Percentiles rank a stretch among this genome's conserved stretches.
phyloP scores from a whole-genome alignment of 2,113 vertebrate species.

The Osmerus eperlanus region DNA sequence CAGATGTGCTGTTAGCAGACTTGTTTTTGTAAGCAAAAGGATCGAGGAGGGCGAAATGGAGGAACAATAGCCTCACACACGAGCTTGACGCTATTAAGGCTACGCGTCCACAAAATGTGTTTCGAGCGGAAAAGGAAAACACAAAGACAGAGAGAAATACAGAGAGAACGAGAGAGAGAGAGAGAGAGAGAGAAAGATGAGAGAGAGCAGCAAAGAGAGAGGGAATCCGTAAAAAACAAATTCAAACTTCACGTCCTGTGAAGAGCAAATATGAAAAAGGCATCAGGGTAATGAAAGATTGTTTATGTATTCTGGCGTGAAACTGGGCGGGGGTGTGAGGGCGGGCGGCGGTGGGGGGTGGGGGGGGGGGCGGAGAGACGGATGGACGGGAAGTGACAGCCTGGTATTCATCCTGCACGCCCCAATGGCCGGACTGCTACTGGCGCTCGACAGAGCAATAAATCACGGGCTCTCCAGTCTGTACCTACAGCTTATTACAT shows the following conservation, averaged over 20 bases:
- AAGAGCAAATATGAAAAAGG: constrained; percentile 94
- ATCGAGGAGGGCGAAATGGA: constrained; percentile 10
- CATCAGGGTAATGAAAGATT: constrained; percentile 99
- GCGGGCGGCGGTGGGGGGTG: constrained; percentile 66
- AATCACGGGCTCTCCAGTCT: constrained; percentile 99
- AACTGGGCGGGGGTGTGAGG: constrained; percentile 99
- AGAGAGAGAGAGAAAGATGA: constrained; percentile 23
- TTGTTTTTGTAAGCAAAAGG: too few relatives aligned
- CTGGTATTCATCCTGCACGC: constrained; percentile 98
- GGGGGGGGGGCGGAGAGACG: constrained; percentile 78
- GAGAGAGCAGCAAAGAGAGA: constrained; percentile 60
- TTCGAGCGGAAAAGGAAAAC: constrained; percentile 39
- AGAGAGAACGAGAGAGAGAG: constrained; percentile 5
- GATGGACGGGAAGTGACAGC: constrained; percentile 99
- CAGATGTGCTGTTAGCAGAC: too few relatives aligned
- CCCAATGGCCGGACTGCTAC: constrained; percentile 96
- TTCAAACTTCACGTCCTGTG: constrained; percentile 96
- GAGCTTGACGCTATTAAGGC: constrained; percentile 35
- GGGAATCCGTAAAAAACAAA: constrained; percentile 67
- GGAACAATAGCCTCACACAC: not conserved
- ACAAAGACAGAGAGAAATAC: not conserved
- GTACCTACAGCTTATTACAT: constrained; percentile 99
- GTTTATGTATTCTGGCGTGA: constrained; percentile 99
- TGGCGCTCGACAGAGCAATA: constrained; percentile 99
- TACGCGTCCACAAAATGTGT: constrained; percentile 33